Base-by-base conservation (phyloP, 2,888 invertebrate species). In the Eupithecia tripunctaria region DNA sequence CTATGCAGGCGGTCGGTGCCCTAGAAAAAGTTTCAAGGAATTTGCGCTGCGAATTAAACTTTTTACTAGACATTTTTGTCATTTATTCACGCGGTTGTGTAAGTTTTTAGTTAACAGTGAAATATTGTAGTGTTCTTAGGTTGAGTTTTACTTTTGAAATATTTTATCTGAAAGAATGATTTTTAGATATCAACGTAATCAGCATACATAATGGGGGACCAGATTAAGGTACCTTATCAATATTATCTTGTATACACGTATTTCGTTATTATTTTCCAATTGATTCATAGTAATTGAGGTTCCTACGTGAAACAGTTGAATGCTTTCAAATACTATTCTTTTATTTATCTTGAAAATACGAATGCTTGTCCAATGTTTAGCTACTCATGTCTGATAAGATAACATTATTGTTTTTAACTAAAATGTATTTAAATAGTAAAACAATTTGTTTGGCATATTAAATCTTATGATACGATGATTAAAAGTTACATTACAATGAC, bases 21-120 rank as follows among this genome's bases (percentile, higher is more conserved):
- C 78, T 79, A 79, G 76, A 77, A 76, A 79, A 82, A 81, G 77
- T 84, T 82, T 69, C 25, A 15, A 66, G 76, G 81, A 82, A 80
- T 83, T 86, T 84, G 82, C 82, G 72, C 78, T 78, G 71, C 62
- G 77, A 82, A 83, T 85, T 83, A 78, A 83, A 85, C 75, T 81
- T 80, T 78, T 78, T 74, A 75, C 76, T 79, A 78, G 75, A 76
- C 76, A 78, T 76, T 82, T 82, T 80, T 77, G 75, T 80, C 74
- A 80, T 77, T 76, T 77, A 75, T 69, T 73, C 69, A 68, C 63
- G 75, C 38, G 72, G 68, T 64, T 74, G 65, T 73, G 71, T 71
- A 75, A 76, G 75, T 73, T 79, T 78, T 75, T 60, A 72, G 65
- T 73, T 64, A 6, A 32, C 10, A 21, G 41, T 72, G 62, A 76